These are phyloP conservation scores for Paguma larvata DNA, from an alignment of 2,797 vertebrate genomes.

Conservation along the genomic window DNA sequence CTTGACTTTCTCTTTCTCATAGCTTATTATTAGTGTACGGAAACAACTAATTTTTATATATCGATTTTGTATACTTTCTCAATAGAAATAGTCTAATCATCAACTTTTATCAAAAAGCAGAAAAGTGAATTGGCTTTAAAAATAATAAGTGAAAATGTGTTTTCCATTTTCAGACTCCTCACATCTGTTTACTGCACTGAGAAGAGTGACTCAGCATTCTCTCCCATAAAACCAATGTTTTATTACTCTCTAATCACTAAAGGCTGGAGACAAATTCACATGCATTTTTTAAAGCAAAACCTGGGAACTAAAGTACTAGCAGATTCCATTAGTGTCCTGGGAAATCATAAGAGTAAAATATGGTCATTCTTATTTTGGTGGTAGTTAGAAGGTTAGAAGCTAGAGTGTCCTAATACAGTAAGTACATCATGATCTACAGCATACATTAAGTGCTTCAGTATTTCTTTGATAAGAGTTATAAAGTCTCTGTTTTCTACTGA, in stretches of 20 bases:
- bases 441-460: background rate
- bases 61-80: conserved; percentile 3
- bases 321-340: conserved; percentile 56
- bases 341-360: conserved; percentile 74
- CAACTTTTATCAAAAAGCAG: conserved; percentile 55
- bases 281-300: conserved; percentile 60
- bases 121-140: conserved; percentile 62
- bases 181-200: conserved; percentile 58
- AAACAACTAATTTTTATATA: background rate
- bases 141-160: conserved; percentile 50
- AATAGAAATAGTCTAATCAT: conserved; percentile 41
- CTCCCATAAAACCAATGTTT: conserved; percentile 73
- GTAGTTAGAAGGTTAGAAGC: conserved; percentile 39
- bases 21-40: background rate
- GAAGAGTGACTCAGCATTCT: conserved; percentile 61
- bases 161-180: conserved; percentile 56
- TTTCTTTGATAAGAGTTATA: background rate
- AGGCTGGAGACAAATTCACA: conserved; percentile 58
- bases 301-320: conserved; percentile 43
- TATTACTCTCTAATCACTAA: conserved; percentile 69
- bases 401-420: background rate
- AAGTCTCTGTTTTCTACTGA: conserved; percentile 32
- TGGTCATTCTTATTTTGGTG: conserved; percentile 32
- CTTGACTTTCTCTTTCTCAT: conserved; percentile 25
- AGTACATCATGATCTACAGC: background rate